Evolutionary conservation across 2,888 invertebrate species (phyloP).

Genomic region (Neoitamus cyanurus): DNA sequence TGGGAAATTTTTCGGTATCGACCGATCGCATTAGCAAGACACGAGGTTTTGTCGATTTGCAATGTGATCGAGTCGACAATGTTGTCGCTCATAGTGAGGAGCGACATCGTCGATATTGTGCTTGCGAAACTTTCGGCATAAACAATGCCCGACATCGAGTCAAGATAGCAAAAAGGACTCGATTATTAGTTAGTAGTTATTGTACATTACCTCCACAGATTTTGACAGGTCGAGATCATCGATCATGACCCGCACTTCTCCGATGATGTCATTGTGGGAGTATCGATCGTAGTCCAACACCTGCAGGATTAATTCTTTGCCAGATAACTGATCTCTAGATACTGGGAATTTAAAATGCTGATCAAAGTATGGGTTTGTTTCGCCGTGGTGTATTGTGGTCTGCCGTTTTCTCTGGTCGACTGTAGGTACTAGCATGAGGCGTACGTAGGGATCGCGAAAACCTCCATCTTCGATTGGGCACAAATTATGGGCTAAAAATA

Average conservation of each 20-base stretch:
- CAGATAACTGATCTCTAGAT: slow-evolving; percentile 85
- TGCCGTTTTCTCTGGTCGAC: slow-evolving; percentile 87
- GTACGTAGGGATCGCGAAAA: slow-evolving; percentile 90
- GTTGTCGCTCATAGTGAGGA: no score
- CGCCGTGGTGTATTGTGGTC: slow-evolving; percentile 85
- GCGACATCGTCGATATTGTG: no score
- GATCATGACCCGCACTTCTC: slow-evolving; percentile 83
- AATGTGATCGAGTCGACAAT: no score
- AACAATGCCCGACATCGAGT: no score
- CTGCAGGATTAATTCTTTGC: slow-evolving; percentile 73
- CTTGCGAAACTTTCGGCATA: no score
- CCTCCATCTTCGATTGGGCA: slow-evolving; percentile 87
- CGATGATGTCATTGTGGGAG: slow-evolving; percentile 88
- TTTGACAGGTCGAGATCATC: slow-evolving; percentile 78
- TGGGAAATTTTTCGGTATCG: no score
- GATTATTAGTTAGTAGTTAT: no score
- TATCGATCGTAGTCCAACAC: slow-evolving; percentile 71
- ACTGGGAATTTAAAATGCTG: slow-evolving; percentile 94
- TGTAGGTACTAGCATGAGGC: slow-evolving; percentile 81
- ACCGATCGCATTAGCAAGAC: no score
- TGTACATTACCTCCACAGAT: slow-evolving; percentile 65
- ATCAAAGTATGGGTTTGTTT: slow-evolving; percentile 88
- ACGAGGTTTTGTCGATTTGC: no score
- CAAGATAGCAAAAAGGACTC: no score
- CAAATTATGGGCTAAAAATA: slow-evolving; percentile 78